Conservation (phyloP, 2,888 invertebrate genomes). For the Stegana nigrithorax region DNA sequence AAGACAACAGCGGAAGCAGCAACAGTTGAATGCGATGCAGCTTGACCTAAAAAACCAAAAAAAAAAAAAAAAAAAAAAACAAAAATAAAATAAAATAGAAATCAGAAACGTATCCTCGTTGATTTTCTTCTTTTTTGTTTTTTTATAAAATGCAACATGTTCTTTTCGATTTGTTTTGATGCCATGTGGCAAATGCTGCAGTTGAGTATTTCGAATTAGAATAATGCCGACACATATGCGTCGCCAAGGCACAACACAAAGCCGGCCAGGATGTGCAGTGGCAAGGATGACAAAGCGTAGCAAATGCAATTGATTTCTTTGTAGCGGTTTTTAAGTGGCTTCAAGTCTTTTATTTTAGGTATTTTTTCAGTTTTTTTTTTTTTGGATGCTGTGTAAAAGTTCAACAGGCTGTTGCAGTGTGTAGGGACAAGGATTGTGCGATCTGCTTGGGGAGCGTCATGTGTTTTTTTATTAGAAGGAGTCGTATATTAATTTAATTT, state of each 20-base stretch:
- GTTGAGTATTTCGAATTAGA: constrained; percentile 6
- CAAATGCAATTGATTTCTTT: no score
- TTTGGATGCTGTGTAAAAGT: no score
- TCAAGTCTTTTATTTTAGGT: no score
- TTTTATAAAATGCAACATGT: constrained; percentile 8
- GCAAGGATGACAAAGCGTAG: not conserved
- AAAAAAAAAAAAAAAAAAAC: not conserved
- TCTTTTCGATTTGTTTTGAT: constrained; percentile 13
- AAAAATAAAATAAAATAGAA: not conserved
- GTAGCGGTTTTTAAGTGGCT: not conserved
- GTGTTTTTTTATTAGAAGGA: no score
- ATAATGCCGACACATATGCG: no score
- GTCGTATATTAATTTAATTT: no score
- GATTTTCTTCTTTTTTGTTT: not conserved
- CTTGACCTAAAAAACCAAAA: constrained; percentile 12
- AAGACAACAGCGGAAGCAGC: constrained; percentile 24
- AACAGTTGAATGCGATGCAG: constrained; percentile 32
- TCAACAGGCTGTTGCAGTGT: no score
- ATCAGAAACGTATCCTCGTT: no score
- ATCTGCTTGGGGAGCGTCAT: no score
- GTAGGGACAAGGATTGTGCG: no score
- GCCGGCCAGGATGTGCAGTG: not conserved
- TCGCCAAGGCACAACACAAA: no score
- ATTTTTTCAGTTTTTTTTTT: no score
- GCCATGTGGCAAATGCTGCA: constrained; percentile 14